Conservation (phyloP, 2,113 vertebrate genomes). For the Eptesicus fuscus region DNA sequence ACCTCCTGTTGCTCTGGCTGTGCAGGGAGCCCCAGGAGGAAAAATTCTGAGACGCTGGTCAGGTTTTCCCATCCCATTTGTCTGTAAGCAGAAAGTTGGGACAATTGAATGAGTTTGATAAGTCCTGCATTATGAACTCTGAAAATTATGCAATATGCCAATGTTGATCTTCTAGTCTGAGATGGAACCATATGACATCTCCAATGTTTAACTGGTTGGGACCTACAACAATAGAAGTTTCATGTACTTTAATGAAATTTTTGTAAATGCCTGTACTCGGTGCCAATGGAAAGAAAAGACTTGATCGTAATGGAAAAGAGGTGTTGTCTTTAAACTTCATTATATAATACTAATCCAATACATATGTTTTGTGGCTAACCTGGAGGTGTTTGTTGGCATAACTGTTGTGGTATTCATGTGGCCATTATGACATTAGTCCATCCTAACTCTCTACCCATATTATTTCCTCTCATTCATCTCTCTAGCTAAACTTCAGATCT, state of each 20-base stretch:
- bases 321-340: neutral
- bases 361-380: neutral
- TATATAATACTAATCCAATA: neutral
- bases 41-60: conserved; percentile 44
- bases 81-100: conserved; percentile 10
- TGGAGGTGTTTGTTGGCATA: neutral
- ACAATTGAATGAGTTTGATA: neutral
- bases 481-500: neutral
- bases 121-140: neutral
- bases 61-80: conserved; percentile 47
- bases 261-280: neutral
- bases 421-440: neutral
- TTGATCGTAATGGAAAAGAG: neutral
- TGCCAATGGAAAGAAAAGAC: neutral
- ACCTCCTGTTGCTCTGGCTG: conserved; percentile 22
- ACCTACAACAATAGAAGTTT: neutral
- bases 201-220: neutral
- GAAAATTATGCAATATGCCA: neutral
- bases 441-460: neutral
- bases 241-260: neutral
- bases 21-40: conserved; percentile 53
- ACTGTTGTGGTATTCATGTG: neutral
- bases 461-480: neutral
- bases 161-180: neutral
- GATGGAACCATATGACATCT: neutral